Evolutionary conservation across 2,888 invertebrate genomes (phyloP).

Genomic region (Tenthredo livida): DNA sequence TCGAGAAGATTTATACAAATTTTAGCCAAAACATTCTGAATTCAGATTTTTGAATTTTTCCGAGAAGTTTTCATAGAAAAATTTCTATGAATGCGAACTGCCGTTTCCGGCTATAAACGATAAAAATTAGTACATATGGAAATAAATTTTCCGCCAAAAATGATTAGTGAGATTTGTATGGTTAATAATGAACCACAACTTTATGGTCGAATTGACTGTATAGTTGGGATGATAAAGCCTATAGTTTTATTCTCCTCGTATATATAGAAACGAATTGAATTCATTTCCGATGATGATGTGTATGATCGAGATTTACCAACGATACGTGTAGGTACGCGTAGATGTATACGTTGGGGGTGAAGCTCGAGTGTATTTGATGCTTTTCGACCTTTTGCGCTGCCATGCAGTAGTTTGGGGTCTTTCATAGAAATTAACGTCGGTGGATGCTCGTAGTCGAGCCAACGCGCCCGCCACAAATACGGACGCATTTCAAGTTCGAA

Average conservation of each 20-base stretch:
- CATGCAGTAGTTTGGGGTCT: conserved; percentile 57
- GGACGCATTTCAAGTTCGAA: conserved; percentile 48
- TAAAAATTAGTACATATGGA: not conserved
- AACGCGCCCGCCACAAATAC: conserved; percentile 39
- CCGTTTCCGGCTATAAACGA: not conserved
- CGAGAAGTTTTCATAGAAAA: not conserved
- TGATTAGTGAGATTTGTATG: not conserved
- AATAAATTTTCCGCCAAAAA: not conserved
- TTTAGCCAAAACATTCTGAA: not conserved
- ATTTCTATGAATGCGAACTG: not conserved
- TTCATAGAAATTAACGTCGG: conserved; percentile 66
- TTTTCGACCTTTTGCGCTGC: conserved; percentile 36
- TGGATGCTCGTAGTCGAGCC: conserved; percentile 20
- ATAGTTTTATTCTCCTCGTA: not conserved
- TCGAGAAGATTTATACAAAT: not conserved
- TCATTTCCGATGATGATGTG: not conserved
- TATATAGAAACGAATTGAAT: not conserved
- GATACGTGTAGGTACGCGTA: not conserved
- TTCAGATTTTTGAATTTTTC: not conserved
- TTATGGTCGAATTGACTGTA: not conserved
- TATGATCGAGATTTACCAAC: conserved; percentile 30
- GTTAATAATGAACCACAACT: not conserved
- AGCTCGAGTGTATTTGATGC: conserved; percentile 4
- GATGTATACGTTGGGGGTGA: not conserved
- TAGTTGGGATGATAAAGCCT: not conserved